These are phyloP conservation scores for Andrena camellia DNA, from an alignment of 2,888 invertebrate species.

Conservation along the genomic window DNA sequence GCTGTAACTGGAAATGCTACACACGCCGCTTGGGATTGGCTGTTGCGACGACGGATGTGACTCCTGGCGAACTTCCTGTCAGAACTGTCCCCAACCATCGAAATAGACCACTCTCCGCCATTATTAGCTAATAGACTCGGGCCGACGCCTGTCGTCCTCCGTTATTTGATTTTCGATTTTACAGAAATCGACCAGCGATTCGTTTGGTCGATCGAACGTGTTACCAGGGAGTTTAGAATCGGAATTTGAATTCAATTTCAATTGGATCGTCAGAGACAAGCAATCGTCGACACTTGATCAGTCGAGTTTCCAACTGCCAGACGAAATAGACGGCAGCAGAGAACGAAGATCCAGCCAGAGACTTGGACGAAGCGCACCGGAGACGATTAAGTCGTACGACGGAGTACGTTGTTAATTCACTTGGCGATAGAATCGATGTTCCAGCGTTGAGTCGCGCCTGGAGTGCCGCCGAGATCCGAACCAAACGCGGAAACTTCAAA, in stretches of 20 bases:
- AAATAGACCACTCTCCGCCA: slow-evolving; percentile 42
- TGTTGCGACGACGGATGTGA: slow-evolving; percentile 71
- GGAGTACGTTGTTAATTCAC: not conserved
- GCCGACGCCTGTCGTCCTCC: slow-evolving; percentile 14
- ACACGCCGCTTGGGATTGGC: slow-evolving; percentile 71
- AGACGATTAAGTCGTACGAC: not conserved
- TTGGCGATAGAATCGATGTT: not conserved
- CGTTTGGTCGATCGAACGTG: slow-evolving; percentile 2
- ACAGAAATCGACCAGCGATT: not conserved
- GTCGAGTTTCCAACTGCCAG: not conserved
- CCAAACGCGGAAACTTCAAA: slow-evolving; percentile 22
- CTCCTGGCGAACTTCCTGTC: slow-evolving; percentile 75
- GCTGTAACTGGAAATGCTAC: slow-evolving; percentile 63
- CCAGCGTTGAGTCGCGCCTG: no score
- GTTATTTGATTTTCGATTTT: slow-evolving; percentile 32
- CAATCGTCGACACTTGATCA: not conserved
- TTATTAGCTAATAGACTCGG: slow-evolving; percentile 56
- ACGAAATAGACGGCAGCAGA: not conserved
- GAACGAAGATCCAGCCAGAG: not conserved
- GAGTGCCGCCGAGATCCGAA: not conserved
- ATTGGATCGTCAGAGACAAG: no score
- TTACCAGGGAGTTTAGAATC: not conserved
- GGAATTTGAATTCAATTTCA: not conserved
- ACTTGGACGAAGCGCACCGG: not conserved
- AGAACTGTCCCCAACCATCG: slow-evolving; percentile 35